Base-by-base conservation (phyloP, 2,888 invertebrate species). In the Tricholauxania praeusta region DNA sequence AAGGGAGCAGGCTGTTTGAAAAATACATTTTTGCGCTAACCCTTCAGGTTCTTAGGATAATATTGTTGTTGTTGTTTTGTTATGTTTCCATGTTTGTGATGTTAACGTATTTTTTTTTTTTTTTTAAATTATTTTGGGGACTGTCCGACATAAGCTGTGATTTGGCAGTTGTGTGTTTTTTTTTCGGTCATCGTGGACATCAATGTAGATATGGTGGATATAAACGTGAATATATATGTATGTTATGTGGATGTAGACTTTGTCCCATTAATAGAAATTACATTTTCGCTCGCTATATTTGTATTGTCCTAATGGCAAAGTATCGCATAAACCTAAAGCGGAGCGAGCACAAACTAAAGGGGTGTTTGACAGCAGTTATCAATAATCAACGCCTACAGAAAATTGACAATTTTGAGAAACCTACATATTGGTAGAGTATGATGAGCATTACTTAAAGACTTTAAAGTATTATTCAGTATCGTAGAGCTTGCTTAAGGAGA, bases 191-290 rank as follows among this genome's bases (percentile, higher is more conserved):
- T 10, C 39, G 1, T 39, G 39, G 39, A 39, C 39, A 39, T 39
- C 39, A 39, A 8, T 39, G 39, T 39, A 10, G 39, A 39, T 39
- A 10, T 39, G 1, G 39, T 39, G 10, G 5, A 6, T 39, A 39
- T 10, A 39, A 39, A 39, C 10, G 39, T 39, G 39, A 39, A 39
- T 39, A 39, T 39, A 39, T 39, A 39, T 3, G 4, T 48, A 63
- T 47, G 14, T 39, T 39, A 39, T 39, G 8, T 3, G 4, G 63
- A 63, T 47, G 14, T 39, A 63, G 8, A 39, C 10, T 63, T 63
- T 63, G 17, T 63, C 63, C 47, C 63, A 63, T 63, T 63, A 63
- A 19, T 19, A 63, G 63, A 63, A 63, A 63, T 63, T 63, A n/a
- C 63, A 47, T 63, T 63, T 63, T 39, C 17, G 63, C 39, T 39